These are phyloP conservation scores for Leucopternis melanops DNA, from an alignment of 2,113 vertebrate species.

Conservation along the genomic window DNA sequence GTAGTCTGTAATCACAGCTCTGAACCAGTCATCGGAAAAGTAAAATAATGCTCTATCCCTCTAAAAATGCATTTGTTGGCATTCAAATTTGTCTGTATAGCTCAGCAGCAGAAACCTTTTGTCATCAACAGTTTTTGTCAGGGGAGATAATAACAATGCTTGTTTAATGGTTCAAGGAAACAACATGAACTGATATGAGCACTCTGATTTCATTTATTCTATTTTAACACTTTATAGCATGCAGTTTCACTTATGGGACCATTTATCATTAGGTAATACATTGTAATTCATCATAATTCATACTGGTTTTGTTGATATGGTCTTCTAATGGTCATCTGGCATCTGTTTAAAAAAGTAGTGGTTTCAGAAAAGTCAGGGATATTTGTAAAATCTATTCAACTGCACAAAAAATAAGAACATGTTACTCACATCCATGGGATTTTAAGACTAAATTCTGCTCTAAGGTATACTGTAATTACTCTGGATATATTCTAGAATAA, in stretches of 20 bases:
- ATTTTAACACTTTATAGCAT: slow-evolving; percentile 14
- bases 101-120: background rate
- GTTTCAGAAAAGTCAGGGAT: background rate
- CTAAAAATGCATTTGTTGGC: background rate
- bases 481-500: background rate
- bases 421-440: background rate
- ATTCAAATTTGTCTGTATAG: background rate
- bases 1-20: background rate
- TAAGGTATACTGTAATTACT: background rate
- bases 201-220: slow-evolving; percentile 41
- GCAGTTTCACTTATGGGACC: slow-evolving; percentile 4
- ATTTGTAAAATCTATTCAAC: background rate
- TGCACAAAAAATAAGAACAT: background rate
- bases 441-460: background rate
- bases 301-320: background rate
- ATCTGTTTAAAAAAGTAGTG: background rate
- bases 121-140: slow-evolving; percentile 1
- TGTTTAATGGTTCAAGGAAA: slow-evolving; percentile 50
- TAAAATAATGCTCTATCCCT: background rate
- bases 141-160: slow-evolving; percentile 5
- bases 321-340: background rate
- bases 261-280: slow-evolving; percentile 31
- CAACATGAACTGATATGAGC: background rate
- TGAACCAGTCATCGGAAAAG: background rate
- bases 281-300: background rate